Evolutionary conservation across 2,888 invertebrate genomes (phyloP).

Genomic region (Melanargia galathea): DNA sequence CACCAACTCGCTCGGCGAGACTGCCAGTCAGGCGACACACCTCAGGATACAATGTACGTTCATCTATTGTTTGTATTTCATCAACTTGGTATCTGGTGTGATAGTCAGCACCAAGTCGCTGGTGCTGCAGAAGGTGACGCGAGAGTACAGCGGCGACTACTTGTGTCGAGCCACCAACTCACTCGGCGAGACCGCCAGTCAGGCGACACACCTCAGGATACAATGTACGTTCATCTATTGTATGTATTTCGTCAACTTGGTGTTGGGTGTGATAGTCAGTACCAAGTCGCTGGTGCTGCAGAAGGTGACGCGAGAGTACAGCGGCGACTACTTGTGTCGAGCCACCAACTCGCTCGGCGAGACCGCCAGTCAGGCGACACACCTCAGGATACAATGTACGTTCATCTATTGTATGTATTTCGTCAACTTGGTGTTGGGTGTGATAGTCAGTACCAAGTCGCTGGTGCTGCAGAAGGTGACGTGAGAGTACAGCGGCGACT

Average conservation of each 20-base stretch:
- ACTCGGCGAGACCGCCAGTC: conserved; percentile 90
- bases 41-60: conserved; percentile 92
- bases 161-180: conserved; percentile 92
- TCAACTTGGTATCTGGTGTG: conserved; percentile 86
- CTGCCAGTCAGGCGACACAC: conserved; percentile 88
- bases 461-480: conserved; percentile 93
- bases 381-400: conserved; percentile 92
- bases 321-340: conserved; percentile 92
- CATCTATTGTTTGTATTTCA: neutral
- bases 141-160: conserved; percentile 92
- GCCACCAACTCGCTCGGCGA: conserved; percentile 92
- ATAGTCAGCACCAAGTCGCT: conserved; percentile 94
- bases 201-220: conserved; percentile 88
- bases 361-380: conserved; percentile 89
- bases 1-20: conserved; percentile 91
- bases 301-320: conserved; percentile 90
- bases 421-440: conserved; percentile 85
- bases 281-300: conserved; percentile 94
- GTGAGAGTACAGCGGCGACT: conserved; percentile 91
- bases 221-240: conserved; percentile 86
- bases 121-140: conserved; percentile 91
- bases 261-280: conserved; percentile 91
- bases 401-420: conserved; percentile 46
- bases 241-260: conserved; percentile 73
- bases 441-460: conserved; percentile 93